Base-by-base conservation (phyloP, 2,888 invertebrate species). In the Iphiclides podalirius region DNA sequence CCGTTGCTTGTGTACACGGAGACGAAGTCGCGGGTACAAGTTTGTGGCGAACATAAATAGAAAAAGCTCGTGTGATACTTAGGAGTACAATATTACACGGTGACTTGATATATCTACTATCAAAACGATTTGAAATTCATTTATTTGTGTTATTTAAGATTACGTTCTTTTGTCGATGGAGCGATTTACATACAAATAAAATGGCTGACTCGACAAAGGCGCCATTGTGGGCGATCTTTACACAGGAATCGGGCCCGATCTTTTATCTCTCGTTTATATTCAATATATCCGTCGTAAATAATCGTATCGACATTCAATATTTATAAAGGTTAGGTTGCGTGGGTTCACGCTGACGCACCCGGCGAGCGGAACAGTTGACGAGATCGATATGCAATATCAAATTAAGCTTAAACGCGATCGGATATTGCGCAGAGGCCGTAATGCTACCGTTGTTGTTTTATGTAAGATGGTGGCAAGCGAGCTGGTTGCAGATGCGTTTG, bases 121-220 rank as follows among this genome's bases (percentile, higher is more conserved):
- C 43, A 49, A 44, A 34, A 35, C 11, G 26, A 44, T 39, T 43
- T 15, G 35, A 4, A 4, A 6, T 23, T 23, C 42, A 66, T 72
- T 67, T 63, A 70, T 67, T 66, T 63, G 64, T 71, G 68, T 39
- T 33, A 31, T 31, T 31, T 12, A 39, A 67, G 65, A 67, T 60
- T 38, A 61, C 54, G 59, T 58, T 62, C 69, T 67, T 75, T 74
- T 75, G 78, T 80, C 63, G 61, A 61, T 65, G 58, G 63, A 66
- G 61, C 62, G 63, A 86, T 86, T 86, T 83, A 80, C 86, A 85
- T 87, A 85, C 79, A 84, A 86, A 85, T 82, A 79, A 77, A 79
- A 84, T 70, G 75, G 75, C 77, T 83, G 83, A 81, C 80, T 82
- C 79, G 72, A 81, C 84, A 85, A 83, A 82, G 78, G 78, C 65